Evolutionary conservation across 2,888 invertebrate species (phyloP).

Genomic region (Venustoraphidia nigricollis): DNA sequence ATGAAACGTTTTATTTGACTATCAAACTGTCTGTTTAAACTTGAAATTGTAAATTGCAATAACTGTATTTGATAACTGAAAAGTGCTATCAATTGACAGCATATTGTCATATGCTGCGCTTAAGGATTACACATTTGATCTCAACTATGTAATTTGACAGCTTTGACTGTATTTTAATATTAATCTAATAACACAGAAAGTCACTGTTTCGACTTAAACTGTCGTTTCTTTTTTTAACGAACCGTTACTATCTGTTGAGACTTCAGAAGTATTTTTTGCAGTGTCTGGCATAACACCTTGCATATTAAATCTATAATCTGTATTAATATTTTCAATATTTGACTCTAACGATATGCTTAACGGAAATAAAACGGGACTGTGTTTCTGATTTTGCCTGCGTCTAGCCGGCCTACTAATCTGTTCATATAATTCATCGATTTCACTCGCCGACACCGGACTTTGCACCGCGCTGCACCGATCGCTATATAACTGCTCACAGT

Average conservation of each 20-base stretch:
- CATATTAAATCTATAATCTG: conserved; percentile 4
- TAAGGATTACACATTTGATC: too few species aligned
- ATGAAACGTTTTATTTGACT: too few species aligned
- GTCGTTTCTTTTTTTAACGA: conserved; percentile 3
- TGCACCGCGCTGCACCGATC: conserved; percentile 33
- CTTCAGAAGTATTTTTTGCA: neutral
- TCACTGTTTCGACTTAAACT: neutral
- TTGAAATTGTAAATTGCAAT: too few species aligned
- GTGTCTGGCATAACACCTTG: conserved; percentile 1
- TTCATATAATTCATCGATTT: conserved; percentile 54
- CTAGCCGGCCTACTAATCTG: conserved; percentile 35
- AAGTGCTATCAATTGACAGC: too few species aligned
- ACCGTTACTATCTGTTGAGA: neutral
- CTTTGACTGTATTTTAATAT: too few species aligned
- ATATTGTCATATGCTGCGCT: too few species aligned
- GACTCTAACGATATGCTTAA: conserved; percentile 5
- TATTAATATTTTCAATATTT: conserved; percentile 3
- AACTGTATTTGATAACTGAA: too few species aligned
- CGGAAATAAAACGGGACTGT: conserved; percentile 1
- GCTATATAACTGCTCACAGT: conserved; percentile 33
- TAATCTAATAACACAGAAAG: too few species aligned
- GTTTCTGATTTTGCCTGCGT: neutral
- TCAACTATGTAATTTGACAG: too few species aligned
- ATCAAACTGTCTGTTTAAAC: too few species aligned
- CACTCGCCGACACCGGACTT: conserved; percentile 33